Evolutionary conservation across 2,888 invertebrate species (phyloP).

Genomic region (Eudasyphora cyanicolor): DNA sequence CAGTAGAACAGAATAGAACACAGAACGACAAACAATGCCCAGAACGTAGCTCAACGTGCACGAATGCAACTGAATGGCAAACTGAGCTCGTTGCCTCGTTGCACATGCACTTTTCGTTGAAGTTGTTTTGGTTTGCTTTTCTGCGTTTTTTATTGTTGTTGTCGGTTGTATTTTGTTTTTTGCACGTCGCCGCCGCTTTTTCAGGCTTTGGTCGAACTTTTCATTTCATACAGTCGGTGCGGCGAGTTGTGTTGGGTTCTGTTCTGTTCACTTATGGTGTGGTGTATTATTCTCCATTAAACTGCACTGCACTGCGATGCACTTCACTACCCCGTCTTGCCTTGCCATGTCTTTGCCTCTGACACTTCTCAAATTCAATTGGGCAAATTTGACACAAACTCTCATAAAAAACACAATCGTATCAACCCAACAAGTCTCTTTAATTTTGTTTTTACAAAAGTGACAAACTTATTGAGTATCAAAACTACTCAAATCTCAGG

Average conservation of each 20-base stretch:
- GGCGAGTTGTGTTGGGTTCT: neutral
- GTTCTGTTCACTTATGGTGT: constrained; percentile 2
- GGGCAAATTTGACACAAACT: constrained; percentile 69
- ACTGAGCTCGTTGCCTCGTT: constrained; percentile 72
- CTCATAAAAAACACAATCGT: constrained; percentile 47
- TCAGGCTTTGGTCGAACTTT: constrained; percentile 47
- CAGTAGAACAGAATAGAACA: constrained; percentile 18
- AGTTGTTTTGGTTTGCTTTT: constrained; percentile 61
- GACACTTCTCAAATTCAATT: constrained; percentile 66
- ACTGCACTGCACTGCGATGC: neutral
- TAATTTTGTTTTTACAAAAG: constrained; percentile 39
- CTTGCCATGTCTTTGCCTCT: constrained; percentile 1
- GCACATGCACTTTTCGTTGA: constrained; percentile 75
- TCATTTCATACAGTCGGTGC: constrained; percentile 25
- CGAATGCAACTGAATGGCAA: constrained; percentile 68
- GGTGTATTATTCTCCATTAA: constrained; percentile 44
- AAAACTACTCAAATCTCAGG: constrained; percentile 34
- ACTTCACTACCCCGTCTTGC: neutral
- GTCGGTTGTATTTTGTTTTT: no score
- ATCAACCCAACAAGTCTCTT: constrained; percentile 49
- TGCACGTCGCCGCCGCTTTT: no score
- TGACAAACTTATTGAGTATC: constrained; percentile 56
- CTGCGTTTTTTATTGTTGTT: constrained; percentile 61
- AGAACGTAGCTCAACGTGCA: constrained; percentile 69
- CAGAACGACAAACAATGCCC: constrained; percentile 53